Conservation (phyloP, 2,888 invertebrate species). For the Trisateles emortualis region DNA sequence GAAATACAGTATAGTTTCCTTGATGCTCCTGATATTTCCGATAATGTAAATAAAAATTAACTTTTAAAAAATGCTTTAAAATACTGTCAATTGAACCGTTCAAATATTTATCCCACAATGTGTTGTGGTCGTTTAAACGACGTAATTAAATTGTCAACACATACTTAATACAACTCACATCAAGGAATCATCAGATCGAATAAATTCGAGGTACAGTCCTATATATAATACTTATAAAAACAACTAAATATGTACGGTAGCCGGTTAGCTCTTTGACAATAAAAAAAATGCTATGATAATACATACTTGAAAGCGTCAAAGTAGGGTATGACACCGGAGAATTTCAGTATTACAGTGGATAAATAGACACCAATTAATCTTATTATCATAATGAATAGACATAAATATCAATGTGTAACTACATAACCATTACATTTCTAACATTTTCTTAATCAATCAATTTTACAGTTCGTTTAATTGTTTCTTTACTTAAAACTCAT, state of each 20-base stretch:
- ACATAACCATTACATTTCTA: background rate
- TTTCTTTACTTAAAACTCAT: no score
- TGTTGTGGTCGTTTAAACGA: background rate
- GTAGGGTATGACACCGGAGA: background rate
- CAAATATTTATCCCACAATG: slow-evolving; percentile 3
- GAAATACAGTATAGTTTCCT: slow-evolving; percentile 18
- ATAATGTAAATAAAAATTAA: slow-evolving; percentile 1
- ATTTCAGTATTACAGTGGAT: slow-evolving; percentile 3
- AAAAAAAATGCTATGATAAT: slow-evolving; percentile 34
- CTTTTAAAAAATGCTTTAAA: slow-evolving; percentile 13
- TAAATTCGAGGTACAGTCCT: slow-evolving; percentile 26
- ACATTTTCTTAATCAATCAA: no score
- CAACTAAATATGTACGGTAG: slow-evolving; percentile 31
- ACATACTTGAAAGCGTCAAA: slow-evolving; percentile 20
- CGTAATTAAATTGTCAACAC: background rate
- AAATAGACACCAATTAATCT: slow-evolving; percentile 40
- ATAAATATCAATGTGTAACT: slow-evolving; percentile 12
- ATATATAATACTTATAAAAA: slow-evolving; percentile 40
- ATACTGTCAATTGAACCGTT: slow-evolving; percentile 19
- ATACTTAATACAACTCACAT: slow-evolving; percentile 15
- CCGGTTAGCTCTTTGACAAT: slow-evolving; percentile 26
- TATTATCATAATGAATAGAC: slow-evolving; percentile 15
- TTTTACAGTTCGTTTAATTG: no score
- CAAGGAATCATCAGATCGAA: slow-evolving; percentile 24
- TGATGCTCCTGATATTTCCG: slow-evolving; percentile 16